Base-by-base conservation (phyloP, 2,113 vertebrate genomes). In the Bubo bubo region DNA sequence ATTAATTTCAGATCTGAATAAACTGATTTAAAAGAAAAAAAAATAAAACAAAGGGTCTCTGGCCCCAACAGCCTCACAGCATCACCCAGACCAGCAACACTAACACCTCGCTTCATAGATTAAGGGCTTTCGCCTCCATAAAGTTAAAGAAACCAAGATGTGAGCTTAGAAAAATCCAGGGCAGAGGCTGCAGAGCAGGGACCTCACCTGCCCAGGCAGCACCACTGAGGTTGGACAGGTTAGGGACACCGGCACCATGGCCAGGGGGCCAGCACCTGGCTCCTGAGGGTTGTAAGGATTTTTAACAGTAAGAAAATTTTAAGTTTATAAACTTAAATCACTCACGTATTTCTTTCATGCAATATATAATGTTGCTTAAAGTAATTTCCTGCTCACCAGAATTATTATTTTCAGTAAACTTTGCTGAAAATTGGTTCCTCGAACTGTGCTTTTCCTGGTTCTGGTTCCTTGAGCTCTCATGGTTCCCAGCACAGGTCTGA, bases 141-240 rank as follows among this genome's bases (percentile, higher is more conserved):
- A 60, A 79, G 17, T 52, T 34, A 18, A 45, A 74, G 26, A 35
- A 4, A 5, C 6, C 7, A 22, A 43, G 24, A 14, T 9, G 10
- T 24, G 27, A 93, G 64, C 6, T 39, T 13, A 2, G 52, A 62
- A 67, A 52, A 79, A 35, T 2, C 9, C 59, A 30, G 21, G 72
- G 71, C 47, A 67, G 53, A 35, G 37, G 80, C 60, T 66, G 79
- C 19, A 76, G 84, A 64, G 39, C 67, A n/a, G 53, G 50, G 59
- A 52, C 1, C 23, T 28, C 45, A 50, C 24, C 28, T 21, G 18
- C 63, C 49, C 22, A 5, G n/a, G 68, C 60, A 47, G 74, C 34
- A 13, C 41, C 13, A 3, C 58, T 0, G 4, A 18, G 45, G 21
- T 0, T 5, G 47, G 70, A 17, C 0, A 0, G 6, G 27, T 17